These are phyloP conservation scores for Enteromius mattozi DNA, from an alignment of 2,797 vertebrate genomes.

Conservation along the genomic window DNA sequence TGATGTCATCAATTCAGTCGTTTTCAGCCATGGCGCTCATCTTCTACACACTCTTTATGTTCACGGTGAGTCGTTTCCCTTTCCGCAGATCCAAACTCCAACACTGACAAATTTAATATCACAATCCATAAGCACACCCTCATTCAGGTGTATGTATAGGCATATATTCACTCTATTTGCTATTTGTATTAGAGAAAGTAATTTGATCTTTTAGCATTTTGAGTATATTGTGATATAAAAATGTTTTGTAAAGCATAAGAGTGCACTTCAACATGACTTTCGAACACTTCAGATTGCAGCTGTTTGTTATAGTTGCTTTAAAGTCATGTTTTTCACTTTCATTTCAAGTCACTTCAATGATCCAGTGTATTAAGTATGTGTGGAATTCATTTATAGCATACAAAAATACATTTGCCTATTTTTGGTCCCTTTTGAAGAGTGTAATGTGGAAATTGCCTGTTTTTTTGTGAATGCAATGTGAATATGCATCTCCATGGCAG, in stretches of 20 bases:
- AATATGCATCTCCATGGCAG: conserved; percentile 3
- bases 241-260: neutral
- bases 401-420: neutral
- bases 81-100: neutral
- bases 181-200: neutral
- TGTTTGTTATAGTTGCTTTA: neutral
- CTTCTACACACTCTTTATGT: conserved; percentile 96
- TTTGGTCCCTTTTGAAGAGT: conserved; percentile 12
- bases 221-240: neutral
- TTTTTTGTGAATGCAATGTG: neutral
- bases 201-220: neutral
- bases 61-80: conserved; percentile 85
- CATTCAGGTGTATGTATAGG: neutral
- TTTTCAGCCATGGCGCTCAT: conserved; percentile 98
- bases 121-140: neutral
- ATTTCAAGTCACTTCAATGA: neutral
- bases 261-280: neutral
- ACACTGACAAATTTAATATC: neutral
- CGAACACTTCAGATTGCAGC: neutral
- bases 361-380: neutral
- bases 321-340: neutral
- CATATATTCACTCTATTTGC: neutral
- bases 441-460: neutral
- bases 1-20: conserved; percentile 98
- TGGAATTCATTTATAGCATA: conserved; percentile 12